These are phyloP conservation scores for Patiria miniata DNA, from an alignment of 35 echinoderm and acorn worm species.

Conservation along the genomic window DNA sequence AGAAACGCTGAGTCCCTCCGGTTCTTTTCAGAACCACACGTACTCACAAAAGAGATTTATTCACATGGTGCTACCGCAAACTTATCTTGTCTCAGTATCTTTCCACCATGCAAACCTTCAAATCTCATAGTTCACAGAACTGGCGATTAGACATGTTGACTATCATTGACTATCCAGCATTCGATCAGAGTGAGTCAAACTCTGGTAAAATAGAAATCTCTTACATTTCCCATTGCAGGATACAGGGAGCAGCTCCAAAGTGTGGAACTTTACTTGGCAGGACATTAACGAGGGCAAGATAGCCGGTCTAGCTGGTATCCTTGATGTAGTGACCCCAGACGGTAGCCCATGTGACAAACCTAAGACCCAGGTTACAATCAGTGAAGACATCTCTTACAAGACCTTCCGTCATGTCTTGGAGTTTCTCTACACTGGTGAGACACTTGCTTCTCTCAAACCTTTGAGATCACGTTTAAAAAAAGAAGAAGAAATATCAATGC, in stretches of 20 bases:
- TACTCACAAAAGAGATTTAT: no score
- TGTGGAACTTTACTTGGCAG: constrained; percentile 34
- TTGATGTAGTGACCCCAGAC: constrained; percentile 28
- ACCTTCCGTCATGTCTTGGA: constrained; percentile 62
- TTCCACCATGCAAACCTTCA: no score
- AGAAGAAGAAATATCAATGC: no score
- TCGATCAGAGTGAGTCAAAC: background rate
- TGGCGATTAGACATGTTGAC: no score
- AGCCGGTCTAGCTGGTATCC: constrained; percentile 61
- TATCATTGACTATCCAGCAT: background rate
- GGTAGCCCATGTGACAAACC: background rate
- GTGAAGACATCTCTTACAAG: constrained; percentile 67
- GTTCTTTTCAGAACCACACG: no score
- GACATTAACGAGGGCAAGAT: constrained; percentile 74
- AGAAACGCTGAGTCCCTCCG: no score
- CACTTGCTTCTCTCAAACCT: no score
- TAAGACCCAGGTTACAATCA: constrained; percentile 42
- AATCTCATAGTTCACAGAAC: no score
- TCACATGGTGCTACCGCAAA: no score
- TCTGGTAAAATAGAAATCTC: background rate
- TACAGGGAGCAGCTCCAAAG: background rate
- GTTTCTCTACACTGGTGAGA: constrained; percentile 72
- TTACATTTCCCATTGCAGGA: background rate
- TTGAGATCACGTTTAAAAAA: no score
- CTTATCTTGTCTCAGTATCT: no score